These are phyloP conservation scores for Epizoanthus scotinus DNA, from an alignment of 92 coral and sea anemone species.

Conservation along the genomic window DNA sequence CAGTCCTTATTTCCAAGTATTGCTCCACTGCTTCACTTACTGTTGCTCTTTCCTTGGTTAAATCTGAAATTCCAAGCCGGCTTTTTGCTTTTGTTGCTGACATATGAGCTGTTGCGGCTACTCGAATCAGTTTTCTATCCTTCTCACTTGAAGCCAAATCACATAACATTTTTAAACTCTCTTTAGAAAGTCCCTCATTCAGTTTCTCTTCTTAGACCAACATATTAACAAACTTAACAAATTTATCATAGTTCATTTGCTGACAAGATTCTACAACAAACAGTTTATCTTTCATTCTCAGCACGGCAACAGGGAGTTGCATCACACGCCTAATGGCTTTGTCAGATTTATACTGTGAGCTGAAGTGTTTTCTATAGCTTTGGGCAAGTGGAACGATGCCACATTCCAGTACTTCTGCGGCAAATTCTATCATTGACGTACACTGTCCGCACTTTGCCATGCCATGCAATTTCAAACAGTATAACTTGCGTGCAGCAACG, in stretches of 20 bases:
- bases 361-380: slow-evolving; percentile 43
- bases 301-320: slow-evolving; percentile 66
- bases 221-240: slow-evolving; percentile 44
- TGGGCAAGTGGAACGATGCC: slow-evolving; percentile 39
- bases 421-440: slow-evolving; percentile 46
- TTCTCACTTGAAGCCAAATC: slow-evolving; percentile 57
- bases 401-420: slow-evolving; percentile 37
- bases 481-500: slow-evolving; percentile 41
- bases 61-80: slow-evolving; percentile 48
- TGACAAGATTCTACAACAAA: slow-evolving; percentile 51
- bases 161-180: slow-evolving; percentile 60
- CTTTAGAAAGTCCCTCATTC: slow-evolving; percentile 40
- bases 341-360: slow-evolving; percentile 17
- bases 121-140: slow-evolving; percentile 52
- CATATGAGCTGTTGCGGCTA: slow-evolving; percentile 49
- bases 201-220: slow-evolving; percentile 33
- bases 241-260: slow-evolving; percentile 33
- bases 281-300: slow-evolving; percentile 44
- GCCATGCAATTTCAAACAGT: slow-evolving; percentile 47
- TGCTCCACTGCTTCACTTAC: slow-evolving; percentile 55
- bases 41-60: slow-evolving; percentile 41
- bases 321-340: slow-evolving; percentile 64
- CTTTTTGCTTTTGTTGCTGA: slow-evolving; percentile 45
- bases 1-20: slow-evolving; percentile 38
- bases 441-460: neutral